These are phyloP conservation scores for Leuciscus waleckii DNA, from an alignment of 2,797 vertebrate species.

Conservation along the genomic window DNA sequence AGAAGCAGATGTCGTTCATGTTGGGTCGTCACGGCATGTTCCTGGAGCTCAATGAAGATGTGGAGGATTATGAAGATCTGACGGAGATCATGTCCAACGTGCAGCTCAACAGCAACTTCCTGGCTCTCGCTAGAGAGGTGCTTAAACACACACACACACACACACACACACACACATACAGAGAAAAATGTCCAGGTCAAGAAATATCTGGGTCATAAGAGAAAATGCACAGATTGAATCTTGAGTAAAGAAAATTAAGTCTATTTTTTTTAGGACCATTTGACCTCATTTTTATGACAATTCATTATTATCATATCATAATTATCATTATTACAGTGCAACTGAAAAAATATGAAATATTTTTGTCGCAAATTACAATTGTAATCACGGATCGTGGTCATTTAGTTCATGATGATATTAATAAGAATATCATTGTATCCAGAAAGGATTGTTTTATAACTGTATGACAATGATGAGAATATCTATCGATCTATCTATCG, in stretches of 20 bases:
- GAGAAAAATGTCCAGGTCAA: neutral
- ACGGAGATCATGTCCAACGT: slow-evolving; percentile 99
- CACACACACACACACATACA: too few species aligned
- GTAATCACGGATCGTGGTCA: neutral
- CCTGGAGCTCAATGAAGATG: slow-evolving; percentile 95
- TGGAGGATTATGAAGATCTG: slow-evolving; percentile 96
- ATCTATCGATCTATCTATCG: too few species aligned
- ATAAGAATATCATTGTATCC: too few species aligned
- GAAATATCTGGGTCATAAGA: neutral
- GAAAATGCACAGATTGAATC: neutral
- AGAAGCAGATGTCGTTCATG: slow-evolving; percentile 99
- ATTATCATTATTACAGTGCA: too few species aligned
- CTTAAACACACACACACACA: neutral
- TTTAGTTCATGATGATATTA: too few species aligned
- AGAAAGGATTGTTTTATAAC: too few species aligned
- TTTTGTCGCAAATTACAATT: neutral
- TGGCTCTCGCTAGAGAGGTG: slow-evolving; percentile 96
- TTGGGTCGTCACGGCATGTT: slow-evolving; percentile 96
- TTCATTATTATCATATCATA: too few species aligned
- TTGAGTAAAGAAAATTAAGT: neutral
- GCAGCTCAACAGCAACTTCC: slow-evolving; percentile 98
- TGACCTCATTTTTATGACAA: neutral
- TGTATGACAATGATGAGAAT: too few species aligned
- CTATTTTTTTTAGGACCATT: neutral
- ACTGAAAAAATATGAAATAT: neutral